Percentiles rank a stretch among this genome's conserved stretches.
These are phyloP conservation scores for Pseudomyrmex dendroicus DNA, from an alignment of 1,140 invertebrate species.

Conservation along the genomic window DNA sequence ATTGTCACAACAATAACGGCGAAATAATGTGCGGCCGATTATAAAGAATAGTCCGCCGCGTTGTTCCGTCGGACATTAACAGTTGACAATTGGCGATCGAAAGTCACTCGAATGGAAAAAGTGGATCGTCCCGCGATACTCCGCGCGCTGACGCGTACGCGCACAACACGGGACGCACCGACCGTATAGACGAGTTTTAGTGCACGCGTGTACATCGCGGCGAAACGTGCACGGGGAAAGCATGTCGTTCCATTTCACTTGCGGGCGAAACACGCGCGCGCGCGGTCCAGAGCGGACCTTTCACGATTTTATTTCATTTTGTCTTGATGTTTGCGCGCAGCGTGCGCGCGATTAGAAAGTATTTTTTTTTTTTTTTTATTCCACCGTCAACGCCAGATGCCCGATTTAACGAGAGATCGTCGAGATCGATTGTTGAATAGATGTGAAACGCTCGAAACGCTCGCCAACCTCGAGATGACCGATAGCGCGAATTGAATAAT, in stretches of 20 bases:
- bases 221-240: constrained; percentile 70
- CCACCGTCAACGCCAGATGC: background rate
- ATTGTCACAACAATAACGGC: background rate
- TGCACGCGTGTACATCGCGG: constrained; percentile 17
- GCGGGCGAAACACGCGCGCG: background rate
- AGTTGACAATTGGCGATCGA: constrained; percentile 57
- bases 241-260: constrained; percentile 76
- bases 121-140: constrained; percentile 61
- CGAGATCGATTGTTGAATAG: constrained; percentile 1
- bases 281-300: constrained; percentile 54
- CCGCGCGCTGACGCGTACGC: background rate
- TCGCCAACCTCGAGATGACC: background rate
- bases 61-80: background rate
- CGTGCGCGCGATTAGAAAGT: constrained; percentile 38
- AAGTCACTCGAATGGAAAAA: constrained; percentile 70
- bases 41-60: background rate
- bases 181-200: constrained; percentile 32
- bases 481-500: background rate
- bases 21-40: background rate
- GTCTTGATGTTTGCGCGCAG: constrained; percentile 14
- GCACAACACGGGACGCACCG: background rate
- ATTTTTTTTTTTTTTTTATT: constrained; percentile 29
- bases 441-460: background rate
- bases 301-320: constrained; percentile 59
- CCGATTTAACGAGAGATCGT: too few relatives aligned